Evolutionary conservation across 1,140 invertebrate species (phyloP).

Genomic region (Aphis gossypii): DNA sequence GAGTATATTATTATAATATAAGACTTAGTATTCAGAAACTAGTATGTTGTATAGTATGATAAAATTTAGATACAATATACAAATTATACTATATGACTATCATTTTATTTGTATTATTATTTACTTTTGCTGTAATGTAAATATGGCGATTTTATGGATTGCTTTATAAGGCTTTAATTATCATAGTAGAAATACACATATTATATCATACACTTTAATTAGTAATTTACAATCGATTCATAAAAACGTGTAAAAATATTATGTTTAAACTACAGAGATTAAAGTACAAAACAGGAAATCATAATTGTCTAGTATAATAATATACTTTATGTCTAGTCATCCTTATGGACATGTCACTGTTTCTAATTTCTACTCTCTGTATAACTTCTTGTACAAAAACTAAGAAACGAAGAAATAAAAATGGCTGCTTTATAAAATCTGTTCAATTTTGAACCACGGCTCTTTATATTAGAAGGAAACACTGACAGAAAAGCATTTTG

Average conservation of each 20-base stretch:
- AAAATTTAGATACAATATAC: background rate
- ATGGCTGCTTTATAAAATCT: background rate
- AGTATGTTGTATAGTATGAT: background rate
- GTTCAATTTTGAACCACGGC: background rate
- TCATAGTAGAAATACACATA: background rate
- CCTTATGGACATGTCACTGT: background rate
- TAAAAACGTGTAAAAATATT: background rate
- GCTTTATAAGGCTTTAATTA: background rate
- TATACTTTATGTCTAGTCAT: background rate
- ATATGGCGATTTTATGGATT: background rate
- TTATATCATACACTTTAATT: background rate
- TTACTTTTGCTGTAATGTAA: no score
- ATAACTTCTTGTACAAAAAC: background rate
- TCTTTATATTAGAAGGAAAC: background rate
- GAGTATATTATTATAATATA: background rate
- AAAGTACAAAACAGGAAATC: background rate
- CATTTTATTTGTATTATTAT: background rate
- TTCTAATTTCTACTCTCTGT: background rate
- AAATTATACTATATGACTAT: background rate
- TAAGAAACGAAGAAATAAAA: background rate
- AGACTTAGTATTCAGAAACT: background rate
- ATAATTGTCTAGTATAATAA: background rate
- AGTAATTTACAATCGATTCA: background rate
- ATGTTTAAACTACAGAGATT: background rate
- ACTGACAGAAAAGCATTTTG: conserved; percentile 7